Evolutionary conservation across 2,113 vertebrate genomes (phyloP), one percentile per base, ranked within the genome.

Genomic region (Rhipidura dahli): DNA sequence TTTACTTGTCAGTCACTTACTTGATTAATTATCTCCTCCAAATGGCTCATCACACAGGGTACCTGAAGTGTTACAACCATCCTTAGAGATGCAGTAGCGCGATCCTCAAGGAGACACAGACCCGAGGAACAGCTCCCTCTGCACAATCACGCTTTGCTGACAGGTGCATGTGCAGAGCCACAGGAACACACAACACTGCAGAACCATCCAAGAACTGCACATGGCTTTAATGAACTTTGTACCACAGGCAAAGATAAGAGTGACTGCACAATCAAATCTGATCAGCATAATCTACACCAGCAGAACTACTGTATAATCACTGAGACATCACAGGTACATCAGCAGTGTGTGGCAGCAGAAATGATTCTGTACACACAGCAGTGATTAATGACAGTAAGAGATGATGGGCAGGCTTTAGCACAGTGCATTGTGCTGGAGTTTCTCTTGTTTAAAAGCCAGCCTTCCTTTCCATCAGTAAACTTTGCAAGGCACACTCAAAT

Each of bases 1-100:
- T 94, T 96, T 83, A 88, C 50, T 81, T 82, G 84, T 93, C 87
- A 95, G 63, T 94, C 92, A 96, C 76, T 71, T 80, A 56, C 57
- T 65, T 84, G 68, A 84, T 87, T 90, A 94, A 95, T 95, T 89
- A 78, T 42, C 82, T 89, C 47, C 89, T 84, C 69, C 49, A 69
- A 93, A 87, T 33, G 56, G 68, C 76, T 97, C 66, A 90, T 83
- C 68, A 81, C 39, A 35, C 68, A 50, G 50, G 40, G 81, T 56
- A 92, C 47, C 90, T 73, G 56, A 76, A 79, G 63, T 69, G 39
- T 87, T 94, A 88, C 45, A 84, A 75, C 64, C 53, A 33, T 35
- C 69, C 18, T 10, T 51, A 51, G 56, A 45, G 76, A 72, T 31
- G n/a, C 10, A 13, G 89, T 22, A 53, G 80, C 6, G 42, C 56